Conservation (phyloP, 1,140 invertebrate species). For the Augochlora pura region DNA sequence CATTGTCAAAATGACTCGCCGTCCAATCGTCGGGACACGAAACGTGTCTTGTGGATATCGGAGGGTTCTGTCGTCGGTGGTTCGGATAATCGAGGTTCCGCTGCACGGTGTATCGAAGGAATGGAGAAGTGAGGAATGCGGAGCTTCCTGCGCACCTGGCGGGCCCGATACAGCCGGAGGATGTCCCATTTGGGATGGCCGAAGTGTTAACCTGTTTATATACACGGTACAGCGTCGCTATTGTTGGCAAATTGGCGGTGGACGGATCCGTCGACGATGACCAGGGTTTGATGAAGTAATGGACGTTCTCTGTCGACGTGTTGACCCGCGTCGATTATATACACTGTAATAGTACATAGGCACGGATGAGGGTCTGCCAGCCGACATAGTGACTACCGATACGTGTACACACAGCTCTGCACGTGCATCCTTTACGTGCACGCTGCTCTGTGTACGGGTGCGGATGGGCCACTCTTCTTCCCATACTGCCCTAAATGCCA, state of each 20-base stretch:
- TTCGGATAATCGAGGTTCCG: too few species aligned
- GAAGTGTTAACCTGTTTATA: constrained; percentile 64
- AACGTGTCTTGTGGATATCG: too few species aligned
- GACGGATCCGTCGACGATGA: constrained; percentile 72
- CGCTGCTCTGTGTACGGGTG: constrained; percentile 6
- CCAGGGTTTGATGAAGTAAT: constrained; percentile 77
- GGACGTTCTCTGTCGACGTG: constrained; percentile 76
- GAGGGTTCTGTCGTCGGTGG: too few species aligned
- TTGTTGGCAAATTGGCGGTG: constrained; percentile 76
- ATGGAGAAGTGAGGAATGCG: not conserved
- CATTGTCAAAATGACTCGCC: too few species aligned
- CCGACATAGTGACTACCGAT: constrained; percentile 49
- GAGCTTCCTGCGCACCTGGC: not conserved
- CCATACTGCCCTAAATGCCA: constrained; percentile 20
- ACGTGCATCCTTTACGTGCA: constrained; percentile 22
- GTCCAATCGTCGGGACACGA: too few species aligned
- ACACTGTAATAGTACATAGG: constrained; percentile 67
- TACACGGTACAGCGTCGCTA: constrained; percentile 63
- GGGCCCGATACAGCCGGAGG: constrained; percentile 21
- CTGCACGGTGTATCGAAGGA: not conserved
- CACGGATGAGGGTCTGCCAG: constrained; percentile 8
- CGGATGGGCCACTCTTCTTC: constrained; percentile 15
- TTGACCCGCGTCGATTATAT: constrained; percentile 67
- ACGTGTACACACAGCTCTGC: constrained; percentile 49
- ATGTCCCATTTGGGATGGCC: constrained; percentile 50